These are phyloP conservation scores for Sebastes steindachneri DNA, from an alignment of 2,797 vertebrate species.

Conservation along the genomic window DNA sequence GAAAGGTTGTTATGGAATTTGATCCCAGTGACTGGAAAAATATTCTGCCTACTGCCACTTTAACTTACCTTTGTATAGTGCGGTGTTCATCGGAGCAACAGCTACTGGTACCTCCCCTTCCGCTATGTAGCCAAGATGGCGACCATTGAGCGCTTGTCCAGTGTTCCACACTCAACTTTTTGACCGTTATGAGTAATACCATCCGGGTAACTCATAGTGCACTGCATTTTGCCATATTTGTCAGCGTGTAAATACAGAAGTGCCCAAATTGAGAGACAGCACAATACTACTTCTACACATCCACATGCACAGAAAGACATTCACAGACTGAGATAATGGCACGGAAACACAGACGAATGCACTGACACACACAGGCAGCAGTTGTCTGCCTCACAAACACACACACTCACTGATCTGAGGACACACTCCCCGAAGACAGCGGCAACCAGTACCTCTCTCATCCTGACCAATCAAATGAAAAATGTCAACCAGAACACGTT, in stretches of 20 bases:
- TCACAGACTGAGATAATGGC: neutral
- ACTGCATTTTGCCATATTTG: neutral
- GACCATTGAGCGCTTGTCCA: neutral
- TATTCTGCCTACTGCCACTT: too few relatives aligned
- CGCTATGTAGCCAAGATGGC: neutral
- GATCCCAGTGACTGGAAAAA: too few relatives aligned
- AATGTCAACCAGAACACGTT: neutral
- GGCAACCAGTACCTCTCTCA: neutral
- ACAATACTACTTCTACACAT: neutral
- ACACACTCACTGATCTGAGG: neutral
- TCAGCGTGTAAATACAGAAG: neutral
- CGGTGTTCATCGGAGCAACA: neutral
- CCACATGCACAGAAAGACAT: neutral
- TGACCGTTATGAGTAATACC: neutral
- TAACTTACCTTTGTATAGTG: neutral
- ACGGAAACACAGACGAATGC: neutral
- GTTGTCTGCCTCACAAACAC: neutral
- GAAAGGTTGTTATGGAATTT: too few relatives aligned
- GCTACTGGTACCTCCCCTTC: neutral
- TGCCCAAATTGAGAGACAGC: neutral
- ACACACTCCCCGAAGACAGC: neutral
- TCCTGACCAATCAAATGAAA: conserved; percentile 10
- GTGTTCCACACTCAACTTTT: neutral
- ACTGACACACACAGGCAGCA: neutral
- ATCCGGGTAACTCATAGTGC: neutral